Evolutionary conservation across 2,797 vertebrate species (phyloP).

Genomic region (Acipenser oxyrinchus): DNA sequence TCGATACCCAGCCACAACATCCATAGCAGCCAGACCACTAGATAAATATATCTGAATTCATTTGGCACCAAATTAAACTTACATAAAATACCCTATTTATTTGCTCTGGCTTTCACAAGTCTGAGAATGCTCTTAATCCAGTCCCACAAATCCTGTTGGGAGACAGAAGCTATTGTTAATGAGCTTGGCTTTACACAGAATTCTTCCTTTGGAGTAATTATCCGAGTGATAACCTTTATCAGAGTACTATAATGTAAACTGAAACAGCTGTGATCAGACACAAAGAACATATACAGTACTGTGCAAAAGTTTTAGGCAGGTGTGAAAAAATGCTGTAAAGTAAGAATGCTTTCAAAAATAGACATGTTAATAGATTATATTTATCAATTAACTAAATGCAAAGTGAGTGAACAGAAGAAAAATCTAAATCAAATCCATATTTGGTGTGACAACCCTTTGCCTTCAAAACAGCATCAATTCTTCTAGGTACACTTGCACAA

Average conservation of each 20-base stretch:
- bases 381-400: too few relatives aligned
- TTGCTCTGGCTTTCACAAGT: slow-evolving; percentile 51
- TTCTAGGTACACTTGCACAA: too few relatives aligned
- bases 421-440: too few relatives aligned
- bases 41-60: slow-evolving; percentile 73
- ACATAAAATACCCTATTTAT: slow-evolving; percentile 69
- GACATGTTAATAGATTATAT: too few relatives aligned
- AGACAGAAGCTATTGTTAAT: slow-evolving; percentile 42
- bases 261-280: slow-evolving; percentile 27
- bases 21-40: slow-evolving; percentile 60
- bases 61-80: slow-evolving; percentile 70
- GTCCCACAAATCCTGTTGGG: slow-evolving; percentile 37
- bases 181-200: slow-evolving; percentile 26
- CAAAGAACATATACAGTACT: background rate
- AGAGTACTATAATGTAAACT: slow-evolving; percentile 24
- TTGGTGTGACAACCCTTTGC: too few relatives aligned
- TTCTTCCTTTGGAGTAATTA: slow-evolving; percentile 43
- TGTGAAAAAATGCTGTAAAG: too few relatives aligned
- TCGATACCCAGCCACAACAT: slow-evolving; percentile 35
- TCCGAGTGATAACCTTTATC: slow-evolving; percentile 49
- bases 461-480: too few relatives aligned
- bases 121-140: slow-evolving; percentile 38
- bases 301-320: too few relatives aligned
- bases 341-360: too few relatives aligned
- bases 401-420: too few relatives aligned